A percentile compares a stretch with the other conserved stretches of the same genome.
These are phyloP conservation scores for Gymnopithys bicolor DNA, from an alignment of 2,797 vertebrate genomes.

Conservation along the genomic window DNA sequence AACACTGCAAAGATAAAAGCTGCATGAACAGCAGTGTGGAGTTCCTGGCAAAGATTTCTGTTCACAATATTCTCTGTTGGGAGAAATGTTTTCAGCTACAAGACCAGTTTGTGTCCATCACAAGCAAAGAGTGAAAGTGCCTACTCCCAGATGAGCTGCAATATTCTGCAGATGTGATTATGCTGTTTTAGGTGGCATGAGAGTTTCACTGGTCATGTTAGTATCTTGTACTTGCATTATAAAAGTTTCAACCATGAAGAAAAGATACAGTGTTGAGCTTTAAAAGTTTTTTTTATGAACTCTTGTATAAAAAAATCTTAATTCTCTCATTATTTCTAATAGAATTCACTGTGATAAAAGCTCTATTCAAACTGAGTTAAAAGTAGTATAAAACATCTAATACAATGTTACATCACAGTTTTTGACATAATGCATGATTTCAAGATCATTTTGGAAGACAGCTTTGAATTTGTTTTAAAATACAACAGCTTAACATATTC, in stretches of 20 bases:
- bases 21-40: not conserved
- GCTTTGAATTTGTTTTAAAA: slow-evolving; percentile 5
- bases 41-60: slow-evolving; percentile 32
- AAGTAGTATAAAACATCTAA: not conserved
- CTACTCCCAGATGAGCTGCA: not conserved
- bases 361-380: not conserved
- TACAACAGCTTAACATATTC: not conserved
- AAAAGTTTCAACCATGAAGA: not conserved
- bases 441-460: not conserved
- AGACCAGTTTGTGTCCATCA: not conserved
- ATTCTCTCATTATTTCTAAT: not conserved
- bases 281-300: not conserved
- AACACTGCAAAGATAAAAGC: slow-evolving; percentile 50
- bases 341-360: not conserved
- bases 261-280: not conserved
- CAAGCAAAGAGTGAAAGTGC: not conserved
- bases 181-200: not conserved
- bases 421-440: not conserved
- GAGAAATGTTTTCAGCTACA: slow-evolving; percentile 22
- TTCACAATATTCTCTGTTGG: slow-evolving; percentile 23
- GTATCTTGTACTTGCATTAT: not conserved
- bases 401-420: not conserved
- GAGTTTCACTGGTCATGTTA: not conserved
- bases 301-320: not conserved
- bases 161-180: not conserved